Percentiles rank a stretch among this genome's conserved stretches.
These are phyloP conservation scores for Hemaris fuciformis DNA, from an alignment of 2,888 invertebrate genomes.

Conservation along the genomic window DNA sequence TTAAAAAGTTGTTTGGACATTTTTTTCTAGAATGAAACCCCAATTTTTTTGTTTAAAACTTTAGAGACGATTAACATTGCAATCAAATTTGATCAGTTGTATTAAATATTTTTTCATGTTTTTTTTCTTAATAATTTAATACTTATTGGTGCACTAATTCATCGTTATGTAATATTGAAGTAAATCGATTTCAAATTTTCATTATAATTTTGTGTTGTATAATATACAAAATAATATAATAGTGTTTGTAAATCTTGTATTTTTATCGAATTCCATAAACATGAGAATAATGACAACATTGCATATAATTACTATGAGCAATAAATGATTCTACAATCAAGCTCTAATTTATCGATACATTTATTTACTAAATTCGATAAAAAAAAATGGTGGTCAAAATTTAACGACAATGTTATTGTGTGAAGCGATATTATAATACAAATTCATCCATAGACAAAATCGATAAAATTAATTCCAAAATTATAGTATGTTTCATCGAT, in stretches of 20 bases:
- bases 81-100: too few species aligned
- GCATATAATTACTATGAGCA: neutral
- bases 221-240: neutral
- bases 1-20: neutral
- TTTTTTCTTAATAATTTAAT: too few species aligned
- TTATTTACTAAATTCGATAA: neutral
- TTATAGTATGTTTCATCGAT: neutral
- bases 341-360: neutral
- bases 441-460: constrained; percentile 5
- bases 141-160: neutral
- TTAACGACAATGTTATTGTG: neutral
- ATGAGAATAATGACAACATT: neutral
- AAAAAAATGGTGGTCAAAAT: neutral
- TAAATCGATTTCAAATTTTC: neutral
- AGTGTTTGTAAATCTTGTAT: neutral
- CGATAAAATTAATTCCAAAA: neutral
- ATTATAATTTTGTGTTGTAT: neutral
- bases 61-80: too few species aligned
- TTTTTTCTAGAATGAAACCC: neutral
- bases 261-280: neutral
- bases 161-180: neutral
- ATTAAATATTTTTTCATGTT: too few species aligned
- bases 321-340: neutral
- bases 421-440: neutral
- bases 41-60: too few species aligned